Evolutionary conservation across 2,113 vertebrate genomes (phyloP).

Genomic region (Perognathus longimembris): DNA sequence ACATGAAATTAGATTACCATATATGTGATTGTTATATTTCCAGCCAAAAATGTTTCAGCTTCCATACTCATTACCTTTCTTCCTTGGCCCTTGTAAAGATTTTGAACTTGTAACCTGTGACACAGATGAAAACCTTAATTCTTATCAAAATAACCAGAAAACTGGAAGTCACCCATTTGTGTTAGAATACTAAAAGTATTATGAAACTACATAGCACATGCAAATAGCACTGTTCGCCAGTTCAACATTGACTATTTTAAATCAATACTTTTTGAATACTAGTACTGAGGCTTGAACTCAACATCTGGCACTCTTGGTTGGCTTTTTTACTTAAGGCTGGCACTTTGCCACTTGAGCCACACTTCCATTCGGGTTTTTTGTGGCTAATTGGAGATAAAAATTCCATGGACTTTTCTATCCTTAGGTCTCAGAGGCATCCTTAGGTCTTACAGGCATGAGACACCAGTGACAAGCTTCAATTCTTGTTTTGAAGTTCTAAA

Average conservation of each 20-base stretch:
- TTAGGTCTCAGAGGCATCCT: no score
- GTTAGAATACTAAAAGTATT: neutral
- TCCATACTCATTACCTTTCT: neutral
- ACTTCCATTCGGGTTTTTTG: no score
- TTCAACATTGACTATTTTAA: slow-evolving; percentile 47
- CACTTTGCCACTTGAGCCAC: no score
- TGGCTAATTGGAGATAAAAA: no score
- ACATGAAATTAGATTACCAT: neutral
- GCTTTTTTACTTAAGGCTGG: no score
- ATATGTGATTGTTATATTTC: neutral
- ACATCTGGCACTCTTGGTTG: no score
- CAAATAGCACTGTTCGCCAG: neutral
- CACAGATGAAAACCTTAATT: neutral
- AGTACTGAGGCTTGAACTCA: no score
- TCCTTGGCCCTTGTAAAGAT: slow-evolving; percentile 3
- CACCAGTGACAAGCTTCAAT: no score
- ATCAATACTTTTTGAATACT: no score
- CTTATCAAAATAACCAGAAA: slow-evolving; percentile 37
- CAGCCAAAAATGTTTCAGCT: neutral
- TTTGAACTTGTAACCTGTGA: neutral
- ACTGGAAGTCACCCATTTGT: neutral
- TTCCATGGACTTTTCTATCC: no score
- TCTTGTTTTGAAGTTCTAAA: slow-evolving; percentile 55
- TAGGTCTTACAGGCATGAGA: no score
- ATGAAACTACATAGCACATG: neutral